Evolutionary conservation across 2,113 vertebrate genomes (phyloP), one percentile per base, ranked within the genome.

Genomic region (Aspidoscelis tigris): DNA sequence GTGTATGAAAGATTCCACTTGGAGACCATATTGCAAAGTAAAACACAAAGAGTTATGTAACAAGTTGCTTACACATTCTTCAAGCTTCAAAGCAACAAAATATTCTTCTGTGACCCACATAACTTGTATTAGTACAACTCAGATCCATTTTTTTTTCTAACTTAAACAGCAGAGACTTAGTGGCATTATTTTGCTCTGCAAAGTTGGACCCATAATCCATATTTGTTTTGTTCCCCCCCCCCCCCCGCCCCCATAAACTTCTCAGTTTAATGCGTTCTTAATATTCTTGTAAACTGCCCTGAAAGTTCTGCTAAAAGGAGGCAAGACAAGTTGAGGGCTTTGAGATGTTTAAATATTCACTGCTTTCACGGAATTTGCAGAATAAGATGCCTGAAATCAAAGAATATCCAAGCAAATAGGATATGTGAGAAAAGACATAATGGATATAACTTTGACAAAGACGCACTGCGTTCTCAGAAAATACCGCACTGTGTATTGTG

Each of bases 311-410:
- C 18, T 16, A 61, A 61, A 61, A 61, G 58, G 18, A 61, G 14
- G 58, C 58, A 61, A 33, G 58, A 61, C 43, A 76, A 50, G 68
- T 22, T 64, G 71, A n/a, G 6, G 70, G 70, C 26, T 89, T 22
- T 82, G 50, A 5, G 85, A 66, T 21, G 26, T 33, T 88, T 50
- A 71, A 58, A 55, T 33, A 78, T 71, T 50, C 84, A 66, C 43
- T 72, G 43, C 4, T 69, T 82, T 7, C 88, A 86, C 77, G 80
- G 61, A 58, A 53, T 71, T 26, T 53, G 22, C 79, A 0, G 0
- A 80, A 71, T 18, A 53, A 44, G 16, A 75, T 7, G 10, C 64
- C 33, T 55, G 75, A 79, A 71, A 1, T 33, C 0, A 26, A 8
- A 0, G 6, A 41, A 3, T 1, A 44, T 7, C 14, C 68, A 70